Base-by-base conservation (phyloP, 2,888 invertebrate genomes). In the Reticulitermes lucifugus region DNA sequence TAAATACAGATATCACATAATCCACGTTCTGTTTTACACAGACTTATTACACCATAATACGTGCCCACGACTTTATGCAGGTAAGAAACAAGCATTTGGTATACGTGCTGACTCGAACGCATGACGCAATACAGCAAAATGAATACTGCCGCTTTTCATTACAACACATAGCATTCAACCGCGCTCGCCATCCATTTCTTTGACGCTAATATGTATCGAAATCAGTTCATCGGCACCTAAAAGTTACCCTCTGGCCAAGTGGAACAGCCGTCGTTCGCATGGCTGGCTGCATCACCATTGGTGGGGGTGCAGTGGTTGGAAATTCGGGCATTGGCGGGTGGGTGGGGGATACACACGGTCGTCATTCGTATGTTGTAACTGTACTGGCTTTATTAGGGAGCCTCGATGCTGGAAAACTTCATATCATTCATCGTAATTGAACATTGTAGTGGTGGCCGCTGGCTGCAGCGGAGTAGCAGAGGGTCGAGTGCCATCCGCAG, bases 401-500 rank as follows among this genome's bases (percentile, higher is more conserved):
- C 1, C 1, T 25, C n/a, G 65, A 6, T 65, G 65, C 65, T 65
- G 65, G n/a, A 25, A 65, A 65, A 65, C 65, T 65, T n/a, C 65
- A n/a, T 65, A 65, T 25, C 14, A n/a, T 65, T n/a, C 65, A 65
- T 65, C 65, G 65, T 12, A 25, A 25, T 25, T 65, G 55, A 55
- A 18, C 55, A 55, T 4, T 18, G 25, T 65, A 65, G 65, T 65
- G 65, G 9, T 65, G 25, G 65, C 65, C 25, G 25, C 10, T 25
- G 65, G 65, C 25, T 65, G 79, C 51, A 51, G 79, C 46, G 79
- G 18, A 79, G 46, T 46, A 51, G 22, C 43, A 55, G n/a, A 60
- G 59, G 35, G 29, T 80, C 6, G 29, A 80, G 80, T 80, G 80
- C 80, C 80, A 60, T 59, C 80, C 60, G 60, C 80, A 80, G 80